These are phyloP conservation scores for Heliconius hermathena DNA, from an alignment of 1,140 invertebrate genomes.

Conservation along the genomic window DNA sequence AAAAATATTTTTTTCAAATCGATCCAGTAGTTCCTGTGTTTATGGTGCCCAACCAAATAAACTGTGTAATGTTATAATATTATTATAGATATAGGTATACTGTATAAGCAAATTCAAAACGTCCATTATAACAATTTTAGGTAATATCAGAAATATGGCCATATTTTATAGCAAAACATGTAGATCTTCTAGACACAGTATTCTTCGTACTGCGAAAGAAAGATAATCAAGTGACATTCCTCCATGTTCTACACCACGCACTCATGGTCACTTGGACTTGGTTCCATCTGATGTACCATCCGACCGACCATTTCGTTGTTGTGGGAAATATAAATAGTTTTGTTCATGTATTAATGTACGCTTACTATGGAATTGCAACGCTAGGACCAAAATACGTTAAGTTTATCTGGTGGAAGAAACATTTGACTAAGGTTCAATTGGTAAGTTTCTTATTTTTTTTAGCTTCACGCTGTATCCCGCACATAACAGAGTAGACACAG, in stretches of 20 bases:
- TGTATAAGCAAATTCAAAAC: too few species aligned
- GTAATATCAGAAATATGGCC: constrained; percentile 58
- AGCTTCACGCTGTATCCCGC: not conserved
- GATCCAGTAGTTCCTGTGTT: too few species aligned
- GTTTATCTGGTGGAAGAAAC: constrained; percentile 97
- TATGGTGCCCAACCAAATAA: too few species aligned
- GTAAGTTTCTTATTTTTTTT: constrained; percentile 81
- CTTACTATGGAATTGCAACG: constrained; percentile 93
- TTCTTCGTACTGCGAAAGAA: constrained; percentile 86
- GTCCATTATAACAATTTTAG: constrained; percentile 43
- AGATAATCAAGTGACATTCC: constrained; percentile 89
- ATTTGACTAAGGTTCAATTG: constrained; percentile 94
- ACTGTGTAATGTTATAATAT: too few species aligned
- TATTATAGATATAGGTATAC: too few species aligned
- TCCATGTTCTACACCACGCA: constrained; percentile 92
- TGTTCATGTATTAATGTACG: constrained; percentile 95
- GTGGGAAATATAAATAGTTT: constrained; percentile 82
- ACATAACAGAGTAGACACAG: not conserved
- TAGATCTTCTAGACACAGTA: constrained; percentile 69
- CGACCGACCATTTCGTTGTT: constrained; percentile 66
- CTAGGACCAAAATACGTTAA: constrained; percentile 93
- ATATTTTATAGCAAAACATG: constrained; percentile 70
- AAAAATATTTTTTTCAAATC: too few species aligned
- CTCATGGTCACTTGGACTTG: constrained; percentile 84
- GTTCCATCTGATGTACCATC: constrained; percentile 62